A percentile compares a stretch with the other conserved stretches of the same genome.
Evolutionary conservation across 2,797 vertebrate species (phyloP).

Genomic region (Karalla daura): DNA sequence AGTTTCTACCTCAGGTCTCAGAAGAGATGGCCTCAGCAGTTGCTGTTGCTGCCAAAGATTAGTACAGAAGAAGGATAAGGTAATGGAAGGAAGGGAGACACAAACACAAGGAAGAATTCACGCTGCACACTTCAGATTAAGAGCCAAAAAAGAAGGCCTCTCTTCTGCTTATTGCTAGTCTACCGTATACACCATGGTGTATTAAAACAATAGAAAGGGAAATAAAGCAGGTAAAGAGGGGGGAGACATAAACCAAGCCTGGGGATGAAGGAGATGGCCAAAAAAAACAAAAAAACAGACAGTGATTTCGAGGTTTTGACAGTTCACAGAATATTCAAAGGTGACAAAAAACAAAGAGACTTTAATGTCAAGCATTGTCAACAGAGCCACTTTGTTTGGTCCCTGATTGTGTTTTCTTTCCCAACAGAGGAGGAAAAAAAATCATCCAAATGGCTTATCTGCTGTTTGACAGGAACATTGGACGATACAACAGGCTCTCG

Average conservation of each 20-base stretch:
- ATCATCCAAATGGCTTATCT: constrained; percentile 46
- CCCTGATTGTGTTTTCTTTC: constrained; percentile 27
- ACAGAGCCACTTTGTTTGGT: constrained; percentile 27
- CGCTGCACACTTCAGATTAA: constrained; percentile 35
- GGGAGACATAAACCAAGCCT: constrained; percentile 15
- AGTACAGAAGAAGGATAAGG: constrained; percentile 60
- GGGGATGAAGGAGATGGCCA: neutral
- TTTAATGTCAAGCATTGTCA: constrained; percentile 33
- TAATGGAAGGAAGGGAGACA: constrained; percentile 60
- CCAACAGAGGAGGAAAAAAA: constrained; percentile 27
- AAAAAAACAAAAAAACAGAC: constrained; percentile 8
- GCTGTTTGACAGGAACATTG: constrained; percentile 46
- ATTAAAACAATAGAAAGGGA: constrained; percentile 34
- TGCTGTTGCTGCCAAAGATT: constrained; percentile 93
- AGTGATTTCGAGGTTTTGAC: neutral
- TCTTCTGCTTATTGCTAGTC: neutral
- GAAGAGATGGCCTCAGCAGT: constrained; percentile 96
- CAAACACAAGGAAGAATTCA: constrained; percentile 54
- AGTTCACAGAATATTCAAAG: constrained; percentile 32
- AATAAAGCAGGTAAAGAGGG: constrained; percentile 28
- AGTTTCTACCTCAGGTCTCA: constrained; percentile 95
- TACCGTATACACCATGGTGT: neutral
- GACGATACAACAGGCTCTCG: constrained; percentile 27
- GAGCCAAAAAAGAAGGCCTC: constrained; percentile 23
- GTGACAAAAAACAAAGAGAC: constrained; percentile 15